These are phyloP conservation scores for Leucoraja erinaceus DNA, from an alignment of 2,113 vertebrate species.

Conservation along the genomic window DNA sequence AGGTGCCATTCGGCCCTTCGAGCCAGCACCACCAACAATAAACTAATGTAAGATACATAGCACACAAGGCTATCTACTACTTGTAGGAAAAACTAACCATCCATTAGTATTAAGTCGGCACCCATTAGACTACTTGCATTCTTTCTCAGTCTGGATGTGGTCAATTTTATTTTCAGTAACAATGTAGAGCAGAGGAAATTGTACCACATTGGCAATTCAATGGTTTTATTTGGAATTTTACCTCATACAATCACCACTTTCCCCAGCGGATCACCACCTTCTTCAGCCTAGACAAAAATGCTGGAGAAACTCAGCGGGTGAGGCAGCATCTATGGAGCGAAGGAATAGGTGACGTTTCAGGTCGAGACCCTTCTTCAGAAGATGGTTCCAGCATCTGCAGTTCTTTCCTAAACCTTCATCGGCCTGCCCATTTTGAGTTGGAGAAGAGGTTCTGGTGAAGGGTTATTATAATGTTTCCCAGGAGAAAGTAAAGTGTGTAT, in stretches of 20 bases:
- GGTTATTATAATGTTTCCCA: neutral
- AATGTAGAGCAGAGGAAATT: neutral
- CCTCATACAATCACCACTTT: neutral
- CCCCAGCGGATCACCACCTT: neutral
- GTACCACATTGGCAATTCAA: neutral
- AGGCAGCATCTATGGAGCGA: too few relatives aligned
- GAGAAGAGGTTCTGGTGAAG: too few relatives aligned
- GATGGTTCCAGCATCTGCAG: too few relatives aligned
- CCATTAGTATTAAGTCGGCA: neutral
- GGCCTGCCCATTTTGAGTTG: too few relatives aligned
- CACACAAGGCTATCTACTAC: neutral
- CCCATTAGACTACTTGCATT: neutral
- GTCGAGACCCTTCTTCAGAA: neutral
- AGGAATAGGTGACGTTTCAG: neutral
- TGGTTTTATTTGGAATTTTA: neutral
- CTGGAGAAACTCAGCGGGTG: neutral
- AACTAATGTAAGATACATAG: too few relatives aligned
- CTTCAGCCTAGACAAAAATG: neutral
- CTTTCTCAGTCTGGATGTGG: neutral
- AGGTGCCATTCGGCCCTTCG: too few relatives aligned
- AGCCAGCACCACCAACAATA: too few relatives aligned
- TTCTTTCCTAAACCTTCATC: neutral
- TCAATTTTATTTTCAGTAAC: neutral
- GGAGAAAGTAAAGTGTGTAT: neutral
- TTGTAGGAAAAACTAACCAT: neutral